phyloP scores from a whole-genome alignment of 53 echinoderm and acorn worm species.

The Mesocentrotus franciscanus region DNA sequence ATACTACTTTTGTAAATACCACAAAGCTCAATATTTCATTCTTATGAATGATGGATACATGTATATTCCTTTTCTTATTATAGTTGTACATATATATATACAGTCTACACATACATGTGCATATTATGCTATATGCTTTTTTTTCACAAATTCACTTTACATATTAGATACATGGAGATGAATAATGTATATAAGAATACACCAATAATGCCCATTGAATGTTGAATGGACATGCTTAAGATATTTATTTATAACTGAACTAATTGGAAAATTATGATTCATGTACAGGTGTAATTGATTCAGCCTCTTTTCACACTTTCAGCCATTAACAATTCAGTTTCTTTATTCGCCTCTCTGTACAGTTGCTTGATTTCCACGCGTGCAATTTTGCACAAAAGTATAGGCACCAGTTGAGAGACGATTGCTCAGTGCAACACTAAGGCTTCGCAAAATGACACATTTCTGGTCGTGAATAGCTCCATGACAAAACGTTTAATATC shows the following conservation, averaged over 20 bases:
- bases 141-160: not conserved
- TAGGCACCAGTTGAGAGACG: too few relatives aligned
- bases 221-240: too few relatives aligned
- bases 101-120: not conserved
- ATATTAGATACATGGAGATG: not conserved
- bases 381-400: too few relatives aligned
- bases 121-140: not conserved
- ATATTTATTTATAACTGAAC: not conserved
- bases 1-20: not conserved
- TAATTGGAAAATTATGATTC: not conserved
- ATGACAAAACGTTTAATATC: too few relatives aligned
- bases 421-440: too few relatives aligned
- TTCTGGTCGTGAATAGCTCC: too few relatives aligned
- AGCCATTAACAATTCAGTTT: too few relatives aligned
- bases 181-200: not conserved
- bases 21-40: not conserved
- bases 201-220: not conserved
- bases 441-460: too few relatives aligned
- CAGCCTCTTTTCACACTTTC: too few relatives aligned
- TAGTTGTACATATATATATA: not conserved
- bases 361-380: too few relatives aligned
- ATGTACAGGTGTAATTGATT: not conserved
- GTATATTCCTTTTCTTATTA: not conserved
- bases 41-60: not conserved
- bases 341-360: too few relatives aligned